A percentile compares a stretch with the other conserved stretches of the same genome.
Conservation (phyloP, 2,797 vertebrate genomes). For the Corythornis leucogaster region DNA sequence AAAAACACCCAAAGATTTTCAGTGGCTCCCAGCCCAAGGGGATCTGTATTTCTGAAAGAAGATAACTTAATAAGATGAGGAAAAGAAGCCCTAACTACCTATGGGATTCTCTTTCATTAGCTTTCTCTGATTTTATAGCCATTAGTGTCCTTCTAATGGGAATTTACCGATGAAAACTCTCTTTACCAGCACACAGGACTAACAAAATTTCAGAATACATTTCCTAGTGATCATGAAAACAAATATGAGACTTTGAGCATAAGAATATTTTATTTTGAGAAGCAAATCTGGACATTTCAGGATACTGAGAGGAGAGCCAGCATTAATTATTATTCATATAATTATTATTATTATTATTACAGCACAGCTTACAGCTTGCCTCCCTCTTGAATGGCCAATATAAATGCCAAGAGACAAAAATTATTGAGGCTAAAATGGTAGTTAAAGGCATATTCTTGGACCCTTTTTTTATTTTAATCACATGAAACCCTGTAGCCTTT, state of each 20-base stretch:
- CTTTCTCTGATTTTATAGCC: slow-evolving; percentile 33
- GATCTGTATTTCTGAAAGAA: slow-evolving; percentile 30
- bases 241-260: slow-evolving; percentile 9
- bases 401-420: slow-evolving; percentile 78
- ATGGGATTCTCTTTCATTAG: slow-evolving; percentile 51
- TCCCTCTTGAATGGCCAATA: slow-evolving; percentile 68
- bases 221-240: slow-evolving; percentile 50
- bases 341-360: slow-evolving; percentile 72
- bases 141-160: slow-evolving; percentile 41
- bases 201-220: slow-evolving; percentile 53
- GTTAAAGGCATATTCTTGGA: slow-evolving; percentile 77
- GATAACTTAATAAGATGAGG: slow-evolving; percentile 4
- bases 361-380: slow-evolving; percentile 53
- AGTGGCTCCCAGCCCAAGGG: background rate
- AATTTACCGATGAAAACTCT: slow-evolving; percentile 52
- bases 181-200: background rate
- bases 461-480: slow-evolving; percentile 80
- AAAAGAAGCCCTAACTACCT: slow-evolving; percentile 52
- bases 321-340: slow-evolving; percentile 74
- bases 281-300: slow-evolving; percentile 37
- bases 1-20: background rate
- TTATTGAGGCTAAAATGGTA: slow-evolving; percentile 75
- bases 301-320: background rate
- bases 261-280: slow-evolving; percentile 31
- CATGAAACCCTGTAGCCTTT: slow-evolving; percentile 74